Evolutionary conservation across 2,888 invertebrate species (phyloP).

Genomic region (Brassicogethes aeneus): DNA sequence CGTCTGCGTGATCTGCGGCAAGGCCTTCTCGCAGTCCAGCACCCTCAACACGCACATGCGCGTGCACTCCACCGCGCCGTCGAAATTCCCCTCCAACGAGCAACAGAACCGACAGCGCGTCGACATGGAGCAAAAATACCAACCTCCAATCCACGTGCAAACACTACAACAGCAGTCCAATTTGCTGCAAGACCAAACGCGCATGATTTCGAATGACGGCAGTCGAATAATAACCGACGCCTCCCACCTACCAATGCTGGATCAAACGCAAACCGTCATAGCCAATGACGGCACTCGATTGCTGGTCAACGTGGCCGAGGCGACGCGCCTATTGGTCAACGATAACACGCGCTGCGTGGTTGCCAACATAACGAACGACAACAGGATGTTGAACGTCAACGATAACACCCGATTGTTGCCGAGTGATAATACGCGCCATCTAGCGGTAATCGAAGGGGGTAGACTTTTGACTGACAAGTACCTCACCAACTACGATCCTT

Average conservation of each 20-base stretch:
- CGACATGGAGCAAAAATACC: constrained; percentile 12
- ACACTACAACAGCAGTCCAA: constrained; percentile 3
- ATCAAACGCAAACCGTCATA: constrained; percentile 18
- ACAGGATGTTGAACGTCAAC: constrained; percentile 29
- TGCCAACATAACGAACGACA: constrained; percentile 31
- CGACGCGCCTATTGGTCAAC: constrained; percentile 32
- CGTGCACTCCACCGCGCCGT: constrained; percentile 26
- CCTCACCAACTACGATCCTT: constrained; percentile 39
- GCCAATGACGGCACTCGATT: constrained; percentile 30
- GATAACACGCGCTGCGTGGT: constrained; percentile 32
- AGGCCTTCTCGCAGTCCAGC: constrained; percentile 41
- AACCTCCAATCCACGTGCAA: constrained; percentile 26
- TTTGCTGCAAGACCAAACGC: constrained; percentile 12
- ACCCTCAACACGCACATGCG: constrained; percentile 42
- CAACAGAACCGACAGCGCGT: constrained; percentile 18
- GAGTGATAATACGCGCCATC: constrained; percentile 30
- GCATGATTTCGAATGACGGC: constrained; percentile 24
- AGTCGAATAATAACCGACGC: constrained; percentile 22
- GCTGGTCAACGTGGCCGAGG: constrained; percentile 34
- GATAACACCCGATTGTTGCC: constrained; percentile 26
- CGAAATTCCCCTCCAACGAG: constrained; percentile 17
- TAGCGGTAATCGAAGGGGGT: constrained; percentile 34
- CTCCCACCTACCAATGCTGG: constrained; percentile 20
- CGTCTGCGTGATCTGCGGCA: constrained; percentile 41
- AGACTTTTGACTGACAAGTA: constrained; percentile 40